These are phyloP conservation scores for Pachymerium ferrugineum DNA, from an alignment of 2,888 invertebrate genomes.

Conservation along the genomic window DNA sequence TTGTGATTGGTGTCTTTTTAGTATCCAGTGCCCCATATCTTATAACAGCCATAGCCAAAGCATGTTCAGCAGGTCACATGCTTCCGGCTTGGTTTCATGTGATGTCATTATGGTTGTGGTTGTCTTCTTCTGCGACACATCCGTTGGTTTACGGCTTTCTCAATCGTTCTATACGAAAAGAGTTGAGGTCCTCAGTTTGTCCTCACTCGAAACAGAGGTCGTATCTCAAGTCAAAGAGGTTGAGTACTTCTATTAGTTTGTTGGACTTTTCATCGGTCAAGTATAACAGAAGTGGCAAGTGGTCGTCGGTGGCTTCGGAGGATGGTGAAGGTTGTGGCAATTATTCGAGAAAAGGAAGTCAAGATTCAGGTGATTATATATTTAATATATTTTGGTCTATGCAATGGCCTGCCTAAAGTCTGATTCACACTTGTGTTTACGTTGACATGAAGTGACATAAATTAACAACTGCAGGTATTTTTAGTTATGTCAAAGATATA, in stretches of 20 bases:
- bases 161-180: constrained; percentile 40
- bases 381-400: too few species aligned
- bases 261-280: constrained; percentile 33
- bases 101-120: constrained; percentile 37
- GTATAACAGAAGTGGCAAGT: neutral
- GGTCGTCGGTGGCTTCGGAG: constrained; percentile 16
- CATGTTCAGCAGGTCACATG: neutral
- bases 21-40: constrained; percentile 39
- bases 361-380: constrained; percentile 33
- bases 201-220: neutral
- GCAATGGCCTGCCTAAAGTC: neutral
- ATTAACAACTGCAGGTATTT: too few species aligned
- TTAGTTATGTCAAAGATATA: neutral
- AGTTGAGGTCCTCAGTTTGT: constrained; percentile 34
- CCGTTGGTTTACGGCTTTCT: constrained; percentile 40
- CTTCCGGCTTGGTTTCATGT: constrained; percentile 17
- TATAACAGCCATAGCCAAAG: constrained; percentile 36
- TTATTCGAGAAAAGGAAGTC: constrained; percentile 31
- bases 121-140: constrained; percentile 38
- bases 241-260: constrained; percentile 29
- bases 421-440: neutral
- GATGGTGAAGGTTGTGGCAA: neutral
- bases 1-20: constrained; percentile 39
- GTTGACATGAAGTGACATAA: too few species aligned
- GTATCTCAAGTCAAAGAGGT: neutral